Conservation (phyloP, 64 coral and sea anemone genomes). For the Catalaphyllia jardinei region DNA sequence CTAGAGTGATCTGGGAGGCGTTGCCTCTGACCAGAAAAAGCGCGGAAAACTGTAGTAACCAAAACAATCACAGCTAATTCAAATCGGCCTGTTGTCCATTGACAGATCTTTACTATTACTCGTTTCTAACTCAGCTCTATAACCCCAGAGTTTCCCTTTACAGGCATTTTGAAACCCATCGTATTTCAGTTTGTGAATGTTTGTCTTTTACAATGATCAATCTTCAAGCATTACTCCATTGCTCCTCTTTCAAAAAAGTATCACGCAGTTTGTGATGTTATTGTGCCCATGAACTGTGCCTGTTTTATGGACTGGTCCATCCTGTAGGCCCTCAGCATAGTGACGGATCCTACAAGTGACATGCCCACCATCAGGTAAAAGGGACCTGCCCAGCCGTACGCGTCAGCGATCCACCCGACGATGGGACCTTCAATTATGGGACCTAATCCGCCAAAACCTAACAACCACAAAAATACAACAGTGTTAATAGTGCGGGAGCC, state of each 20-base stretch:
- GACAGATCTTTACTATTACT: no score
- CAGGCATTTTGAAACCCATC: no score
- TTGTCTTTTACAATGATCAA: neutral
- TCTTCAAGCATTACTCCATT: neutral
- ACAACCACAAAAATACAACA: neutral
- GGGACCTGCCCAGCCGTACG: conserved; percentile 86
- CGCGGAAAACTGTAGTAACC: no score
- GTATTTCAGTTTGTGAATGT: no score
- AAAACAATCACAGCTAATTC: no score
- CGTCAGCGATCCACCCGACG: conserved; percentile 83
- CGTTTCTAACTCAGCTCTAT: no score
- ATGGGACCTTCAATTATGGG: conserved; percentile 89
- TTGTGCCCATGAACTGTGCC: conserved; percentile 70
- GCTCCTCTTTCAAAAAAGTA: neutral
- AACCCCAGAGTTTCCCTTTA: no score
- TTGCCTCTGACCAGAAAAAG: no score
- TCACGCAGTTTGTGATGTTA: conserved; percentile 22
- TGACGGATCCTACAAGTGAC: conserved; percentile 70
- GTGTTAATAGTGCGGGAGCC: no score
- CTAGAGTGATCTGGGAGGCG: no score
- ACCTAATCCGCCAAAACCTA: conserved; percentile 97
- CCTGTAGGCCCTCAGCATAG: conserved; percentile 77
- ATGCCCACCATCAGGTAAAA: conserved; percentile 93
- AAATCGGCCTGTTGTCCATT: no score
- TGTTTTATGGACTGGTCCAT: conserved; percentile 78